Conservation (phyloP, 2,888 invertebrate species). For the Drosophila neutralis region DNA sequence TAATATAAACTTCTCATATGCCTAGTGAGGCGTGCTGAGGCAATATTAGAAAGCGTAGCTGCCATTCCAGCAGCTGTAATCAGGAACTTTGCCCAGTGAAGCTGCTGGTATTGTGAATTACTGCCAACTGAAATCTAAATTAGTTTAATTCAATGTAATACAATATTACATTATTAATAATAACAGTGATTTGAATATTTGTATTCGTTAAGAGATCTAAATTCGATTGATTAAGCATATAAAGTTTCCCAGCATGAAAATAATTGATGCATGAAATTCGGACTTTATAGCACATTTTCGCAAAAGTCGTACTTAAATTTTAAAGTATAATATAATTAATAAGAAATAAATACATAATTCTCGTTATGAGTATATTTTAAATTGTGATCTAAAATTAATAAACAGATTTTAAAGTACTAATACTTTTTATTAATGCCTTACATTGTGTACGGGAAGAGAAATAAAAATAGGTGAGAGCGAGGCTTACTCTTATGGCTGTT, state of each 20-base stretch:
- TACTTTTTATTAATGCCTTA: neutral
- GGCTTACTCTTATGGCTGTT: neutral
- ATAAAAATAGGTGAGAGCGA: neutral
- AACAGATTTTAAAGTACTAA: neutral
- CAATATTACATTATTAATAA: neutral
- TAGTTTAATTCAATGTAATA: neutral
- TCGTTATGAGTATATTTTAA: too few relatives aligned
- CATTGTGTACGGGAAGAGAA: neutral
- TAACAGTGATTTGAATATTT: neutral
- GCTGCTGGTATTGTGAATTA: constrained; percentile 15
- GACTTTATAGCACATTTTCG: too few relatives aligned
- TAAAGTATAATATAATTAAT: too few relatives aligned
- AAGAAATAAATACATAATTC: too few relatives aligned
- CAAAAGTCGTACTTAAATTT: too few relatives aligned
- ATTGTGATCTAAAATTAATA: neutral
- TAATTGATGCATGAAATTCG: neutral
- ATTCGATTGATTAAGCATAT: neutral
- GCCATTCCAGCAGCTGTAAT: constrained; percentile 17
- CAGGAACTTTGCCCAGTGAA: constrained; percentile 14
- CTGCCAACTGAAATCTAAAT: neutral
- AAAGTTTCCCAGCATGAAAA: neutral
- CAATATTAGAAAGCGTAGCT: constrained; percentile 13
- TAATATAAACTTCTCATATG: constrained; percentile 58
- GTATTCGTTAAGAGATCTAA: neutral
- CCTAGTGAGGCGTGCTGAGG: constrained; percentile 50